A percentile compares a stretch with the other conserved stretches of the same genome.
phyloP scores from a whole-genome alignment of 2,888 invertebrate genomes.

The Laspeyria flexula region DNA sequence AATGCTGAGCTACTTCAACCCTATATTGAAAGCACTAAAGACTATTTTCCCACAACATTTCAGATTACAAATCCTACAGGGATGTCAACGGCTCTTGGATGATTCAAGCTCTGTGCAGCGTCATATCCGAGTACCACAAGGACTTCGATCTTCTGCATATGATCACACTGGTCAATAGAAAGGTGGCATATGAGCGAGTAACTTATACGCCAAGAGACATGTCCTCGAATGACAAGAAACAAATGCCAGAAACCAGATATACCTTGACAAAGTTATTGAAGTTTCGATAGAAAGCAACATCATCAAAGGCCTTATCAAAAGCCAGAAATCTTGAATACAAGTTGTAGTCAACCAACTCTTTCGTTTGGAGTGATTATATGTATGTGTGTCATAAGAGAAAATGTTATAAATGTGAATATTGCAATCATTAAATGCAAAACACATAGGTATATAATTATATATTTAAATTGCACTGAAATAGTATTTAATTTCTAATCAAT shows the following conservation, averaged over 20 bases:
- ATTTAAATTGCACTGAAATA: no score
- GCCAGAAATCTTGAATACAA: no score
- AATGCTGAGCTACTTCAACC: no score
- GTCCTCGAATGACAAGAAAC: constrained; percentile 58
- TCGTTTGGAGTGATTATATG: no score
- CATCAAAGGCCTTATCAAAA: no score
- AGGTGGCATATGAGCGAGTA: constrained; percentile 54
- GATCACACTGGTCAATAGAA: constrained; percentile 57
- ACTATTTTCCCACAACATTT: constrained; percentile 3
- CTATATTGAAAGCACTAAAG: no score
- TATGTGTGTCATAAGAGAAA: no score
- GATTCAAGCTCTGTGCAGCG: constrained; percentile 67
- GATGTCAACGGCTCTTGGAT: constrained; percentile 65
- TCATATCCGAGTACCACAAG: constrained; percentile 49
- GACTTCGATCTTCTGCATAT: constrained; percentile 61
- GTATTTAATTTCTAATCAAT: no score
- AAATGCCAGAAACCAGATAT: constrained; percentile 68
- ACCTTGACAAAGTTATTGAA: constrained; percentile 61
- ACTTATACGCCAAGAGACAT: constrained; percentile 50
- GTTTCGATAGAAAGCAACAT: constrained; percentile 11
- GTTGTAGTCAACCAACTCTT: no score
- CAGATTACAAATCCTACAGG: constrained; percentile 65
- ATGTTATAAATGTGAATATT: no score
- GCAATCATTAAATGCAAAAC: no score
- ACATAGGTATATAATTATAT: no score